Percentiles rank a stretch among this genome's conserved stretches.
phyloP scores from a whole-genome alignment of 2,113 vertebrate species.

The Hydrolagus affinis region DNA sequence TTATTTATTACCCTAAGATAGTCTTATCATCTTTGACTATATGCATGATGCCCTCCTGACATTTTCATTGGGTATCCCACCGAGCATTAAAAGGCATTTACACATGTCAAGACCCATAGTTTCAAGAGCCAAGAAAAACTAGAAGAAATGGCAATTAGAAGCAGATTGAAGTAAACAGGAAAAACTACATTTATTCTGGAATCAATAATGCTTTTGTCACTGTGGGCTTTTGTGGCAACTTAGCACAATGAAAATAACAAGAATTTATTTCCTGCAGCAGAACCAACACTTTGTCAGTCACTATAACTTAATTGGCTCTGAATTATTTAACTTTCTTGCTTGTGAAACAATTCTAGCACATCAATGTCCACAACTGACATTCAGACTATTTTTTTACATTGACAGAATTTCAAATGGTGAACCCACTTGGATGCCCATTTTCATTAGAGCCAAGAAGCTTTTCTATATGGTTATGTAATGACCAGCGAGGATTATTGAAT shows the following conservation, averaged over 20 bases:
- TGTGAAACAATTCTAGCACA: not conserved
- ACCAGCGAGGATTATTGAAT: slow-evolving; percentile 4
- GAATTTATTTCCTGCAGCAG: slow-evolving; percentile 13
- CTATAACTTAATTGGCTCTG: slow-evolving; percentile 21
- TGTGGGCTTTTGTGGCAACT: not conserved
- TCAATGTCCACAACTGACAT: not conserved
- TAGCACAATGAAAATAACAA: slow-evolving; percentile 15
- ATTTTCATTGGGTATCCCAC: not conserved
- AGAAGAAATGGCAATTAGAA: not conserved
- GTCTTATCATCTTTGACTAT: not conserved
- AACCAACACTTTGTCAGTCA: slow-evolving; percentile 17
- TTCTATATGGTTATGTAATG: not conserved
- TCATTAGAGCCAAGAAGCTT: not conserved
- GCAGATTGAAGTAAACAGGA: slow-evolving; percentile 15
- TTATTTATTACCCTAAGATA: not conserved
- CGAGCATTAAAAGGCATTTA: not conserved
- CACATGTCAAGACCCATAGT: not conserved
- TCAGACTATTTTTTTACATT: not conserved
- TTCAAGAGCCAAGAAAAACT: not conserved
- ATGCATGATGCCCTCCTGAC: not conserved
- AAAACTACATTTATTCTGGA: not conserved
- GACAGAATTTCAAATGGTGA: slow-evolving; percentile 6
- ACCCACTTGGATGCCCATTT: not conserved
- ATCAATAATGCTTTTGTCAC: slow-evolving; percentile 1
- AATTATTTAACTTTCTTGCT: slow-evolving; percentile 19